Evolutionary conservation across 2,797 vertebrate species (phyloP).

Genomic region (Heterohyrax brucei): DNA sequence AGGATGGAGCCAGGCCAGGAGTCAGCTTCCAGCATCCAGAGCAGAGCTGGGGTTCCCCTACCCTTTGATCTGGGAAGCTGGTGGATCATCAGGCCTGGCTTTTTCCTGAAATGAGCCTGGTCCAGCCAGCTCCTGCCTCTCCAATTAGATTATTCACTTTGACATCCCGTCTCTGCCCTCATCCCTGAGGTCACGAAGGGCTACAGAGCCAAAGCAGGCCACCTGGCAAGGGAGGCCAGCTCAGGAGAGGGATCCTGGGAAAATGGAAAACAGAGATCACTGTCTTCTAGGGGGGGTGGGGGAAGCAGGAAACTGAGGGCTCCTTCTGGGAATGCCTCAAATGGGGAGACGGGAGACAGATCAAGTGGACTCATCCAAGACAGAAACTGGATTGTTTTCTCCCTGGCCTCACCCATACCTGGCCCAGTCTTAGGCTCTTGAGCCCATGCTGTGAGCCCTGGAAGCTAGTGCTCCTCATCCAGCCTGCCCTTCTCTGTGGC

Average conservation of each 20-base stretch:
- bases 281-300: not conserved
- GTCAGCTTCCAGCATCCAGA: not conserved
- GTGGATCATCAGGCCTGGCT: constrained; percentile 74
- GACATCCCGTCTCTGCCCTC: not conserved
- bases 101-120: constrained; percentile 18
- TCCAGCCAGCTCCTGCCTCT: not conserved
- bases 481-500: not conserved
- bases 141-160: constrained; percentile 57
- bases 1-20: not conserved
- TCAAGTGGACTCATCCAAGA: not conserved
- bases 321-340: constrained; percentile 7
- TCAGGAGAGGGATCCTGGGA: not conserved
- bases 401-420: not conserved
- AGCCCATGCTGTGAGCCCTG: not conserved
- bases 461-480: not conserved
- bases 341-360: not conserved
- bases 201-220: not conserved
- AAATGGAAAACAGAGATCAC: not conserved
- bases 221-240: constrained; percentile 22
- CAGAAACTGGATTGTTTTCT: constrained; percentile 12
- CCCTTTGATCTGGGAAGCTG: constrained; percentile 80
- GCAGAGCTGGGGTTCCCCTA: not conserved
- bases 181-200: constrained; percentile 39
- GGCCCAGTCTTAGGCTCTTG: not conserved
- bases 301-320: not conserved